These are phyloP conservation scores for Tauraco hartlaubi DNA, from an alignment of 2,797 vertebrate genomes.

Conservation along the genomic window DNA sequence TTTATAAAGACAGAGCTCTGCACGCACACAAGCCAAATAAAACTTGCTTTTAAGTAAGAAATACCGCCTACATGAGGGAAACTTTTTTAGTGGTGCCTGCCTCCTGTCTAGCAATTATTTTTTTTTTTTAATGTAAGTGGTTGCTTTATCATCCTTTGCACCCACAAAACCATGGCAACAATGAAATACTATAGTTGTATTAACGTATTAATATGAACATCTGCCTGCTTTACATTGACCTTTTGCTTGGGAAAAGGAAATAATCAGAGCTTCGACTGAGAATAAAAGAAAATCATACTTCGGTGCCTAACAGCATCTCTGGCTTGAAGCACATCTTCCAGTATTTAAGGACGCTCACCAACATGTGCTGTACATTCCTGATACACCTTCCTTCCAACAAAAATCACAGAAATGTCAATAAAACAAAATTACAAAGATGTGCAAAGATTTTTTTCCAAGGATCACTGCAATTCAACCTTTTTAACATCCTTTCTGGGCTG, in stretches of 20 bases:
- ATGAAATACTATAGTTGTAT: not conserved
- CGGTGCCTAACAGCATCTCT: not conserved
- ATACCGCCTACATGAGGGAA: slow-evolving; percentile 2
- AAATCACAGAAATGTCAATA: not conserved
- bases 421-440: not conserved
- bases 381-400: not conserved
- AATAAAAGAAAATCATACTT: not conserved
- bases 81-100: not conserved
- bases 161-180: not conserved
- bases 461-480: not conserved
- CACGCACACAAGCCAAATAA: not conserved
- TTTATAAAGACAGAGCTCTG: slow-evolving; percentile 25
- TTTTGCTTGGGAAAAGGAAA: slow-evolving; percentile 9
- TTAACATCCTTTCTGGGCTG: not conserved
- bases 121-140: not conserved
- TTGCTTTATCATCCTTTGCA: not conserved
- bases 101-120: not conserved
- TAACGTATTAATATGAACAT: not conserved
- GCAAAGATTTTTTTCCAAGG: not conserved
- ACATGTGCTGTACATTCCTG: rapidly evolving
- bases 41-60: slow-evolving; percentile 48
- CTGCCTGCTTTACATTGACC: not conserved
- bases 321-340: not conserved
- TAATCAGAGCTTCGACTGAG: not conserved
- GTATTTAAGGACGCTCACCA: not conserved